These are phyloP conservation scores for Martes martes DNA, from an alignment of 2,113 vertebrate genomes.

Conservation along the genomic window DNA sequence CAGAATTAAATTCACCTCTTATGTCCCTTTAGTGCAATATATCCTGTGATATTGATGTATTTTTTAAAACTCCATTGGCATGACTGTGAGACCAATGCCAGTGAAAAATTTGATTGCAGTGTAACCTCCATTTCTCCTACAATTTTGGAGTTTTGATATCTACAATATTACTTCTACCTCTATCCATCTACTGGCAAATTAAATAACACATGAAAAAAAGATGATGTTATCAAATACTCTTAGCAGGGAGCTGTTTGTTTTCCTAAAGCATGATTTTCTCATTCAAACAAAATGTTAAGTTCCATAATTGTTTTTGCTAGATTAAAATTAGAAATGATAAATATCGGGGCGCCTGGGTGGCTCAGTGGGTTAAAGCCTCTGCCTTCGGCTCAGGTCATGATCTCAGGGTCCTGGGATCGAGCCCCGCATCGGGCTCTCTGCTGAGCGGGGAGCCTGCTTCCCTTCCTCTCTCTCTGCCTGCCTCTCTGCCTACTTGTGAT, in stretches of 20 bases:
- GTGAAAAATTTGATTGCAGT: conserved; percentile 76
- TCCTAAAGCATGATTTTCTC: conserved; percentile 18
- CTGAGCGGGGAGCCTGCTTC: no score
- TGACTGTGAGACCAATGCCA: conserved; percentile 73
- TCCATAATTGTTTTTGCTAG: conserved; percentile 31
- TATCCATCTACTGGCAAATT: conserved; percentile 71
- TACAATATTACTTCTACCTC: conserved; percentile 59
- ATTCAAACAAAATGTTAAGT: conserved; percentile 66
- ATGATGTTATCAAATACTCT: conserved; percentile 64
- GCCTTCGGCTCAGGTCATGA: no score
- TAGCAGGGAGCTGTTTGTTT: conserved; percentile 66
- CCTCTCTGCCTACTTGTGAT: no score
- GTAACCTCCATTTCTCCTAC: conserved; percentile 72
- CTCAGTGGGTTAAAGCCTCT: no score
- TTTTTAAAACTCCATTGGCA: conserved; percentile 68
- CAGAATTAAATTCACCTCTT: conserved; percentile 72
- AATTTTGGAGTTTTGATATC: conserved; percentile 70
- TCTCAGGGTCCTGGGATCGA: no score
- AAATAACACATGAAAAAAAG: conserved; percentile 72
- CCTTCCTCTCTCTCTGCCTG: no score
- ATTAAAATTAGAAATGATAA: background rate
- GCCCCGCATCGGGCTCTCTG: no score
- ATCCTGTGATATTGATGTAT: conserved; percentile 62
- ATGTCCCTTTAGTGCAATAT: conserved; percentile 63
- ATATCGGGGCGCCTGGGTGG: no score